Evolutionary conservation across 2,888 invertebrate genomes (phyloP).

Genomic region (Dryobotodes eremita): DNA sequence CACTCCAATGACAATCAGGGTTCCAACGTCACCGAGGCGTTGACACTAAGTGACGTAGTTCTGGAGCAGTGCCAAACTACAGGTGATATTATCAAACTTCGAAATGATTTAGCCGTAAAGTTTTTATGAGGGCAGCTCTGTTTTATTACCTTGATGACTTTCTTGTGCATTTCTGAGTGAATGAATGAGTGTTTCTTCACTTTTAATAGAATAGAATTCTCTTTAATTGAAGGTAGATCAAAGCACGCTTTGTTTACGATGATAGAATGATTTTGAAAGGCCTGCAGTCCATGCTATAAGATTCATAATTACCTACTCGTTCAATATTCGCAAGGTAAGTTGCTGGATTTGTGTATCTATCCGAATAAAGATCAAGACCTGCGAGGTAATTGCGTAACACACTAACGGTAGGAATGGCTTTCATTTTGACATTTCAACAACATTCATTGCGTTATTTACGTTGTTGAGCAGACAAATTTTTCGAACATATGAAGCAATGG

Average conservation of each 20-base stretch:
- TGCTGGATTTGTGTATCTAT: too few relatives aligned
- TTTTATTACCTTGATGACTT: conserved; percentile 18
- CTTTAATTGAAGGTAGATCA: neutral
- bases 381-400: too few relatives aligned
- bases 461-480: too few relatives aligned
- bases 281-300: neutral
- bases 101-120: conserved; percentile 31
- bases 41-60: conserved; percentile 56
- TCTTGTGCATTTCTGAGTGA: neutral
- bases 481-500: too few relatives aligned
- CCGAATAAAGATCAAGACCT: too few relatives aligned
- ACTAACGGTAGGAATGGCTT: too few relatives aligned
- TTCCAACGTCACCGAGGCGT: conserved; percentile 52
- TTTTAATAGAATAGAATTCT: too few relatives aligned
- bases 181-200: conserved; percentile 5
- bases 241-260: neutral
- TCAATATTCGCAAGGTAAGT: too few relatives aligned
- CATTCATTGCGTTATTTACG: too few relatives aligned
- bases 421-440: too few relatives aligned
- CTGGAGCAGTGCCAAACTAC: conserved; percentile 48
- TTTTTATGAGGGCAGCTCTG: conserved; percentile 23
- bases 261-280: neutral
- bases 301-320: too few relatives aligned
- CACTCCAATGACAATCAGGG: conserved; percentile 57
- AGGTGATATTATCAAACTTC: conserved; percentile 50